A percentile compares a stretch with the other conserved stretches of the same genome.
These are phyloP conservation scores for Amphipoea lucens DNA, from an alignment of 2,888 invertebrate genomes.

Conservation along the genomic window DNA sequence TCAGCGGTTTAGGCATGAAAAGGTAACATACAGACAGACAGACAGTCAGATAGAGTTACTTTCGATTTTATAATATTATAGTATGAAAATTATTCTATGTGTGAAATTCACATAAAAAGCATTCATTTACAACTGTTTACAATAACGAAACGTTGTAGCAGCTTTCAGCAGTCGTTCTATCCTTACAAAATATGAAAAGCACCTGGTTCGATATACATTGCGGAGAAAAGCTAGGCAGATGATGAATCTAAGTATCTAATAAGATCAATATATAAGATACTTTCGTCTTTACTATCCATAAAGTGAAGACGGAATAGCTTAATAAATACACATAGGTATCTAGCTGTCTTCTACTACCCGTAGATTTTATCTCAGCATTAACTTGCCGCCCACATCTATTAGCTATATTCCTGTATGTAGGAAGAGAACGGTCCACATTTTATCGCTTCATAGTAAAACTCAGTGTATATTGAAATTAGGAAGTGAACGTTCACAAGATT, in stretches of 20 bases:
- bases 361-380: background rate
- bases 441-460: background rate
- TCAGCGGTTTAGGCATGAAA: no score
- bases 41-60: no score
- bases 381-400: conserved; percentile 2
- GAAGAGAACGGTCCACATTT: background rate
- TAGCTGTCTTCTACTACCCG: background rate
- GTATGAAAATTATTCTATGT: no score
- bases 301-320: background rate
- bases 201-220: background rate
- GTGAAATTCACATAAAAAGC: background rate
- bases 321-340: conserved; percentile 1
- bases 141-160: rapidly evolving
- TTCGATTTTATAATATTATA: no score
- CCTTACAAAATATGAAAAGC: background rate
- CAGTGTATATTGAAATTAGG: background rate
- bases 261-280: background rate
- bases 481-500: background rate
- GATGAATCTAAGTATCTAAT: background rate
- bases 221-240: background rate
- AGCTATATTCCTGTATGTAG: background rate
- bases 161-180: background rate
- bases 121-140: background rate
- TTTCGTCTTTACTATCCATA: conserved; percentile 15
- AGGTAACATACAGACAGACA: no score